Base-by-base conservation (phyloP, 2,888 invertebrate genomes). In the Parnassius glacialis region DNA sequence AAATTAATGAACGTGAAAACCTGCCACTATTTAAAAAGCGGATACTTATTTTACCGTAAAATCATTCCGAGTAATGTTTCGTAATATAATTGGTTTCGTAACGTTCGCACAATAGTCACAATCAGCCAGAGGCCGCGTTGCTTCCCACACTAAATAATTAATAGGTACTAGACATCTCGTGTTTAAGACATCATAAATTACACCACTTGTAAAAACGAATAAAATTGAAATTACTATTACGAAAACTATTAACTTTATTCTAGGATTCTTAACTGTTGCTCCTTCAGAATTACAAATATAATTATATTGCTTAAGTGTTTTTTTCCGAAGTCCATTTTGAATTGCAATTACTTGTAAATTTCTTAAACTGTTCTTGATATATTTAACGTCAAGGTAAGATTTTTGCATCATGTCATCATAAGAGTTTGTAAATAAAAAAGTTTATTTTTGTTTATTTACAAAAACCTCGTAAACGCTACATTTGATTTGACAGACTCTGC, bases 91-190 rank as follows among this genome's bases (percentile, higher is more conserved):
- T 52, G 96, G 95, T 70, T 92, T 92, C 59, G 93, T 92, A 64
- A 96, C 89, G 70, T 94, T 94, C 70, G 88, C 85, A 86, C 97
- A 97, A 84, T 96, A 96, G 73, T 92, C 90, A 79, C 97, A 97
- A 85, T 96, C 93, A 25, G 96, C 95, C 59, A 96, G 91, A 41
- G 97, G 97, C 69, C 97, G 92, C 25, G 96, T 95, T 59, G 96
- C 95, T 88, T 97, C 97, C 96, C 96, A 96, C 68, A 97, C 89
- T 65, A 97, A 91, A 81, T 96, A 96, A 90, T 97, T 97, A 83
- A 96, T 96, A 68, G 95, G 95, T 77, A 97, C 78, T 68, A 97
- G 85, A 85, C 97, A 97, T 76, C 96, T 93, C 68, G 94, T 90
- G 73, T 93, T 93, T 70, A 93, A 72, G 68, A 93, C 68, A 79